Base-by-base conservation (phyloP, 2,113 vertebrate species). In the Pluvianellus socialis region DNA sequence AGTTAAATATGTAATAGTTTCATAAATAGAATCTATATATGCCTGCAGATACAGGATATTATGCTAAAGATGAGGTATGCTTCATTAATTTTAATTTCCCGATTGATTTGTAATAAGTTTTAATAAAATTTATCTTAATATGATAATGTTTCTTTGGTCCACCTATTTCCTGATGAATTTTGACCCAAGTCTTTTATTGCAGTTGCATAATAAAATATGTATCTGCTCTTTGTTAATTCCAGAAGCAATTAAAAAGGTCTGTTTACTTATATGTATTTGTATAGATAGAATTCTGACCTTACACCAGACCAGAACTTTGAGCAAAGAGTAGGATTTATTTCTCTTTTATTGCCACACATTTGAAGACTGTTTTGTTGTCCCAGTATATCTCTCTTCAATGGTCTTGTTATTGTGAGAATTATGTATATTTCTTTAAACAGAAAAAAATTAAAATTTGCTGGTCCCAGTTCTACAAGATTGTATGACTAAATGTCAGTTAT, bases 61-160 rank as follows among this genome's bases (percentile, higher is more conserved):
- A 91, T 94, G 85, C 84, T 95, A 47, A 72, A 94, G 96, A 88
- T 95, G 79, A 91, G 96, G 59, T 91, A 89, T 90, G 77, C 86
- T 76, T 97, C 80, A 92, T 90, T 96, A 92, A 91, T 95, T 97
- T 94, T 96, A 96, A 97, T 98, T 96, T 92, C 42, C 32, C 3
- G 1, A 86, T 97, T 91, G 88, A 87, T 91, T 96, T 97, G 87
- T 95, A 98, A 92, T 97, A 97, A 90, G 79, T 97, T 92, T 97
- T 97, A 98, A 97, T 97, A 95, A 96, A 86, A 88, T 97, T 97
- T 98, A 66, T 93, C 53, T 91, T 97, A 83, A 95, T 97, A 73
- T 74, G 38, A 92, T 94, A 96, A 96, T 92, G 38, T 38, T 92
- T 76, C 92, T 96, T 96, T 84, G 90, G 79, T 96, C 76, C 65